These are phyloP conservation scores for Lepeophtheirus nordmannii DNA, from an alignment of 2,888 invertebrate genomes.

Conservation along the genomic window DNA sequence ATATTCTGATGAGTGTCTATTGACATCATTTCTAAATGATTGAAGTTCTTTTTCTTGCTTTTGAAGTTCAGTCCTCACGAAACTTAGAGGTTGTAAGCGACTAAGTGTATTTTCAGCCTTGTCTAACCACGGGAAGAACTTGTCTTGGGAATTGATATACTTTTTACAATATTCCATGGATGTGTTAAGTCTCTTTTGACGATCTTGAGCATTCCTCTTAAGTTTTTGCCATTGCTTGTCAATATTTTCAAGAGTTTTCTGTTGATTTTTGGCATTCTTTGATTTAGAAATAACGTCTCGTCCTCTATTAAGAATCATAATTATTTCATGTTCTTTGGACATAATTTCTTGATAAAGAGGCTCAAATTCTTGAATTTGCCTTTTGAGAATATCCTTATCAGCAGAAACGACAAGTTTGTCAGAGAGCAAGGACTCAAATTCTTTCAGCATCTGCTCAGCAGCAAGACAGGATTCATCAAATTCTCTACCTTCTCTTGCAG, in stretches of 20 bases:
- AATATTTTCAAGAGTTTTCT: constrained; percentile 69
- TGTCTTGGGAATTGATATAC: constrained; percentile 66
- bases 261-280: constrained; percentile 46
- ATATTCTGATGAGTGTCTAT: constrained; percentile 83
- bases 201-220: constrained; percentile 67
- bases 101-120: constrained; percentile 70
- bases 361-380: constrained; percentile 65
- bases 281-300: constrained; percentile 46
- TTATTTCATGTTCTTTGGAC: constrained; percentile 76
- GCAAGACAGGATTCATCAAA: constrained; percentile 74
- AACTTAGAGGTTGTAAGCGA: constrained; percentile 52
- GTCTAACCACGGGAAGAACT: constrained; percentile 71
- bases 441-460: constrained; percentile 73
- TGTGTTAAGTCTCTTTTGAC: constrained; percentile 68
- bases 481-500: constrained; percentile 65
- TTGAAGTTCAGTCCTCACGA: constrained; percentile 70
- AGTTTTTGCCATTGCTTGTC: constrained; percentile 82
- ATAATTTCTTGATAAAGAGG: constrained; percentile 75
- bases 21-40: constrained; percentile 74
- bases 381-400: constrained; percentile 59
- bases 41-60: constrained; percentile 73
- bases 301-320: constrained; percentile 82
- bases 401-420: constrained; percentile 71
- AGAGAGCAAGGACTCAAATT: constrained; percentile 56
- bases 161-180: constrained; percentile 83